Conservation (phyloP, 2,113 vertebrate genomes). For the Caracal caracal region DNA sequence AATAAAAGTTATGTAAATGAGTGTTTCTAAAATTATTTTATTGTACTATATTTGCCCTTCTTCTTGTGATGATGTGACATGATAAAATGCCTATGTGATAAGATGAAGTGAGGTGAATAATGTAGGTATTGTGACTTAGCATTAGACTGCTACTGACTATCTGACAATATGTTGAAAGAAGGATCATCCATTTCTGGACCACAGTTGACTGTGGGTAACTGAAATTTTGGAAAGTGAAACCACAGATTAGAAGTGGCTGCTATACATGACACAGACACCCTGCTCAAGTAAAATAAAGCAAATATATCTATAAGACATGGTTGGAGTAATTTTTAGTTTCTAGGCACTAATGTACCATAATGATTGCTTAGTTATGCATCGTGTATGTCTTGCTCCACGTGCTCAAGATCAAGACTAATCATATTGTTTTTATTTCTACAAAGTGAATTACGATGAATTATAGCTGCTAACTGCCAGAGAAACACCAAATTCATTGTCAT, state of each 20-base stretch:
- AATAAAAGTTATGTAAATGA: background rate
- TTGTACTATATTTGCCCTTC: background rate
- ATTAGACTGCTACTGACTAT: background rate
- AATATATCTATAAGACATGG: background rate
- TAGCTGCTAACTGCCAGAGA: background rate
- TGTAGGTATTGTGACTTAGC: background rate
- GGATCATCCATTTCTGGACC: background rate
- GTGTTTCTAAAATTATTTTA: background rate
- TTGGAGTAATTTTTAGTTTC: background rate
- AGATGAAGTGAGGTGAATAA: background rate
- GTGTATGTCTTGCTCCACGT: background rate
- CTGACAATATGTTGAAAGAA: background rate
- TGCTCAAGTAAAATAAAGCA: background rate
- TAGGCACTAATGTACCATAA: no score
- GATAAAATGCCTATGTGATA: background rate
- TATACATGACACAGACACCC: fast-evolving
- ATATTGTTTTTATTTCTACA: background rate
- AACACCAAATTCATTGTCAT: background rate
- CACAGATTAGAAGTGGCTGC: background rate
- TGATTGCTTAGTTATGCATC: no score
- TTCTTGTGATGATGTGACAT: background rate
- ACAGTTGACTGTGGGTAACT: background rate
- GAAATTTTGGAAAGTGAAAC: background rate
- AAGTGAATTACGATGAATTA: background rate
- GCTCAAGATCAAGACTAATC: background rate